These are phyloP conservation scores for Alcedo atthis DNA, from an alignment of 2,797 vertebrate genomes.

Conservation along the genomic window DNA sequence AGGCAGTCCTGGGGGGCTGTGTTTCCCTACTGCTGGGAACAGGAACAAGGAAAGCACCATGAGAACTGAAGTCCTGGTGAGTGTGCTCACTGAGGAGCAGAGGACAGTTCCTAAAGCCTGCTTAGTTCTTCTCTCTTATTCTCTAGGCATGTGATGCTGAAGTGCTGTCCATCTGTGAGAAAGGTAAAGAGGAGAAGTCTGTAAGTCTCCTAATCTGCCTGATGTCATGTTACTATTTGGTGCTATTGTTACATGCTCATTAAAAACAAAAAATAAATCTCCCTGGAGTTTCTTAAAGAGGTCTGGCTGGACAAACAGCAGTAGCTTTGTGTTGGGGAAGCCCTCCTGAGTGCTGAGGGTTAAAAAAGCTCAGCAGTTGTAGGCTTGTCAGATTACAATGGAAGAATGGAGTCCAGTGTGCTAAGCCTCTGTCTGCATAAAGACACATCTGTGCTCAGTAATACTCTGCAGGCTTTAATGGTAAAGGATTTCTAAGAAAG, in stretches of 20 bases:
- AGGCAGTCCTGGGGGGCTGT: neutral
- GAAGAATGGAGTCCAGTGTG: conserved; percentile 39
- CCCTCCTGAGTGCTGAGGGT: neutral
- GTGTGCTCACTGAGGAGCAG: neutral
- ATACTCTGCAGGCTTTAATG: neutral
- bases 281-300: neutral
- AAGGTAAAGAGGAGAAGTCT: conserved; percentile 63
- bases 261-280: neutral
- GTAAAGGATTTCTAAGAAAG: neutral
- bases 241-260: neutral
- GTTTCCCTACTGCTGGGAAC: neutral
- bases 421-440: neutral
- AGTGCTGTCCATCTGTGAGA: conserved; percentile 61
- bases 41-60: neutral
- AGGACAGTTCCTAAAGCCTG: neutral
- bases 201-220: neutral
- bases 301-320: conserved; percentile 14
- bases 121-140: conserved; percentile 24
- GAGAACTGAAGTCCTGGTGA: neutral
- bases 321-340: conserved; percentile 8
- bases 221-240: neutral
- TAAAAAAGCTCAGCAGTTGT: conserved; percentile 22
- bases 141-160: conserved; percentile 71
- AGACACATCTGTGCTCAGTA: conserved; percentile 18
- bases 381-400: conserved; percentile 17